These are phyloP conservation scores for Corapipo altera DNA, from an alignment of 2,113 vertebrate genomes.

Conservation along the genomic window DNA sequence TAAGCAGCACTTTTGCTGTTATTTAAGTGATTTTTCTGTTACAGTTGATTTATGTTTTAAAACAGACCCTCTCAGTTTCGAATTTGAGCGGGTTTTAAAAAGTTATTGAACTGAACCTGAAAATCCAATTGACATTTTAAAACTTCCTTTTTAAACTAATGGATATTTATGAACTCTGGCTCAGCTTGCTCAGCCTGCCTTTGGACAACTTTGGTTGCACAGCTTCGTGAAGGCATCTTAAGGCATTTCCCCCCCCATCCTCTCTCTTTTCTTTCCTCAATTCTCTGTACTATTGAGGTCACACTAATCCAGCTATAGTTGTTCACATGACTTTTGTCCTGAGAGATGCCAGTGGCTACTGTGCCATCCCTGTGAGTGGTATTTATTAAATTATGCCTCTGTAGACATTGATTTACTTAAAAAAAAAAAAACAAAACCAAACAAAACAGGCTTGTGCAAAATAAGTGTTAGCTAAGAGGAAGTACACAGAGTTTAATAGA, in stretches of 20 bases:
- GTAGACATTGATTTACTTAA: background rate
- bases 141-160: background rate
- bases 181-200: background rate
- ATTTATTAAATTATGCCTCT: constrained; percentile 1
- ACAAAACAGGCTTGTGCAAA: constrained; percentile 11
- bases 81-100: background rate
- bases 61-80: background rate
- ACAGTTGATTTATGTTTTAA: background rate
- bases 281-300: constrained; percentile 15
- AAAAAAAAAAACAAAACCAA: background rate
- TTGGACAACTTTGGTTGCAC: background rate
- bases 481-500: constrained; percentile 53
- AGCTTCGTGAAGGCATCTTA: background rate
- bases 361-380: background rate
- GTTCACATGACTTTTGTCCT: constrained; percentile 9
- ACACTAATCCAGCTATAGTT: constrained; percentile 16
- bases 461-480: constrained; percentile 37
- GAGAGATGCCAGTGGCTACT: background rate
- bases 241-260: background rate
- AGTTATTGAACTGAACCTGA: background rate
- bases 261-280: background rate
- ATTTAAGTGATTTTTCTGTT: constrained; percentile 14
- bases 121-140: background rate
- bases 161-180: background rate
- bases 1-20: background rate